phyloP scores from a whole-genome alignment of 2,888 invertebrate genomes.

The Lymantria dispar region DNA sequence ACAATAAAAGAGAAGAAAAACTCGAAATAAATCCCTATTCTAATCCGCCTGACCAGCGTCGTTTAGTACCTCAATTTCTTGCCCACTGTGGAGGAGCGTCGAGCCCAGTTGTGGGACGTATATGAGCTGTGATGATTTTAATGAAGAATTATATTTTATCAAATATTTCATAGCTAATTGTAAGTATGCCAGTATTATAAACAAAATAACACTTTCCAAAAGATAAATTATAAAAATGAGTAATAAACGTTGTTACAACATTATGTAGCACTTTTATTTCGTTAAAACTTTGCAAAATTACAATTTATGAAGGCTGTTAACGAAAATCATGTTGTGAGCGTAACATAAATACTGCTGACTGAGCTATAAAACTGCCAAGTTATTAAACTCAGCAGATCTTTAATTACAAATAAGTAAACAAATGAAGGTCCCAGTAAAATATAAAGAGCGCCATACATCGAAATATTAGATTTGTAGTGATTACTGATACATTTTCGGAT shows the following conservation, averaged over 20 bases:
- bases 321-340: slow-evolving; percentile 27
- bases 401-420: slow-evolving; percentile 31
- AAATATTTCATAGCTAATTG: too few species aligned
- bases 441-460: slow-evolving; percentile 3
- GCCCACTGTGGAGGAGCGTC: too few species aligned
- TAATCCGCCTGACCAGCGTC: too few species aligned
- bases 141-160: too few species aligned
- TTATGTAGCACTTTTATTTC: slow-evolving; percentile 7
- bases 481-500: too few species aligned
- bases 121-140: too few species aligned
- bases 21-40: too few species aligned
- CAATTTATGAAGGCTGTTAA: slow-evolving; percentile 25
- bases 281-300: slow-evolving; percentile 25
- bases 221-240: background rate
- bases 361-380: slow-evolving; percentile 28
- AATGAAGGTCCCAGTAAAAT: slow-evolving; percentile 27
- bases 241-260: slow-evolving; percentile 5
- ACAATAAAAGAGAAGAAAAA: too few species aligned
- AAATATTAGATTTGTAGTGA: background rate
- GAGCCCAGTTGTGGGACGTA: too few species aligned
- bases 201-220: background rate
- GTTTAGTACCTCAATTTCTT: too few species aligned
- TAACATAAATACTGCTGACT: slow-evolving; percentile 22
- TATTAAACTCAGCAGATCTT: slow-evolving; percentile 30
- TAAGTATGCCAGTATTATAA: too few species aligned